Conservation (phyloP, 2,113 vertebrate species). For the Salvator merianae region DNA sequence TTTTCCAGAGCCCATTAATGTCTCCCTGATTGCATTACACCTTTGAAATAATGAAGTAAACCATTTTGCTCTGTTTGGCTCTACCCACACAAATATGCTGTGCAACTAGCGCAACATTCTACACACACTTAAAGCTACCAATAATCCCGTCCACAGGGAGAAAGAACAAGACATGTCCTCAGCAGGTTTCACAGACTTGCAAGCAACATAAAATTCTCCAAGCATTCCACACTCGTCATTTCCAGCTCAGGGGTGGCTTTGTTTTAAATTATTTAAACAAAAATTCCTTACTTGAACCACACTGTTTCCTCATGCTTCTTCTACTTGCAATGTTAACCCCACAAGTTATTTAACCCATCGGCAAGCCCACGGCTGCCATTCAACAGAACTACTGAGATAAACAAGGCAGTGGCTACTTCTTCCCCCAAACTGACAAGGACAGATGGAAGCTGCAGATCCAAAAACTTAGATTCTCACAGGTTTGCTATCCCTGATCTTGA, state of each 20-base stretch:
- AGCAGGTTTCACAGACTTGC: not conserved
- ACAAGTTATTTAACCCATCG: too few relatives aligned
- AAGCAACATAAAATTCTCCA: not conserved
- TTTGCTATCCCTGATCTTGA: too few relatives aligned
- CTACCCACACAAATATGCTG: not conserved
- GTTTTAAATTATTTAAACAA: not conserved
- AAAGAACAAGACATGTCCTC: not conserved
- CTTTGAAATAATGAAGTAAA: not conserved
- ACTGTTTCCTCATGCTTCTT: not conserved
- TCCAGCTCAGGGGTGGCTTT: not conserved
- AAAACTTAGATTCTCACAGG: too few relatives aligned
- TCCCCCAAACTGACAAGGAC: too few relatives aligned
- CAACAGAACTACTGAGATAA: too few relatives aligned
- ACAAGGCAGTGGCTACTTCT: too few relatives aligned
- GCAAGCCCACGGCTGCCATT: too few relatives aligned
- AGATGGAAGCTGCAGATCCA: too few relatives aligned
- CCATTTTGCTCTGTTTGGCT: not conserved
- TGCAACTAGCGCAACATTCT: not conserved
- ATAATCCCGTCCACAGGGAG: not conserved
- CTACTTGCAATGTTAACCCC: too few relatives aligned
- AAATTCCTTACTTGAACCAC: not conserved
- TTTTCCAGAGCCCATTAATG: not conserved
- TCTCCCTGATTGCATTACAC: not conserved
- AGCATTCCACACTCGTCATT: accelerated
- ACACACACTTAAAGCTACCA: not conserved